Evolutionary conservation across 2,113 vertebrate species (phyloP), one percentile per base, ranked within the genome.

Genomic region (Labeo rohita): DNA sequence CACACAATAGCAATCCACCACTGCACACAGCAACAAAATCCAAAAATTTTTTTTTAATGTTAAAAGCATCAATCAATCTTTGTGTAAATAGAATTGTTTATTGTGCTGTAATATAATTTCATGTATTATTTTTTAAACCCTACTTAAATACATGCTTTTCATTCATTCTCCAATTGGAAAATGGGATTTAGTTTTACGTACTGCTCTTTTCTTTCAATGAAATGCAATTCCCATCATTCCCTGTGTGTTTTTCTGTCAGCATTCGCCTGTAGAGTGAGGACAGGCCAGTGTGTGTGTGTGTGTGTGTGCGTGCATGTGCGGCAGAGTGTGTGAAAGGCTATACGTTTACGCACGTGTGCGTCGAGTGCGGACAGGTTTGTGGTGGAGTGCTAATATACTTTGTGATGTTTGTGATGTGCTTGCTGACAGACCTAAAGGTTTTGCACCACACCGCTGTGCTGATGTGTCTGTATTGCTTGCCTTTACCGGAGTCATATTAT

Each of bases 361-460:
- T 80, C 61, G 73, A 73, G 89, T 78, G 91, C 85, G 79, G 92
- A 93, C 91, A 86, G 88, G 80, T 0, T 78, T 83, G 90, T 84
- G 68, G 85, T 75, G 86, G 63, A 80, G 70, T 90, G 88, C 92
- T 88, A 91, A 88, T 89, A 63, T 86, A 80, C 39, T 74, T 73
- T 56, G 66, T 16, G 78, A 89, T 87, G 70, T 85, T 36, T 72
- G 49, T 89, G 86, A 89, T 82, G 79, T 85, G 82, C 75, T 47
- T 59, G 83, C 72, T 87, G 88, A 89, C 88, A 85, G 88, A 15
- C 34, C 15, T 68, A 61, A 77, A 68, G 79, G 45, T 39, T 56
- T n/a, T 72, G 23, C 65, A n/a, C 49, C 80, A 54, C 36, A 72
- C 23, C 3, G 16, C 47, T 54, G 18, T 12, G 49, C 65, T 72